Base-by-base conservation (phyloP, 2,797 vertebrate species). In the Crax fasciolata region DNA sequence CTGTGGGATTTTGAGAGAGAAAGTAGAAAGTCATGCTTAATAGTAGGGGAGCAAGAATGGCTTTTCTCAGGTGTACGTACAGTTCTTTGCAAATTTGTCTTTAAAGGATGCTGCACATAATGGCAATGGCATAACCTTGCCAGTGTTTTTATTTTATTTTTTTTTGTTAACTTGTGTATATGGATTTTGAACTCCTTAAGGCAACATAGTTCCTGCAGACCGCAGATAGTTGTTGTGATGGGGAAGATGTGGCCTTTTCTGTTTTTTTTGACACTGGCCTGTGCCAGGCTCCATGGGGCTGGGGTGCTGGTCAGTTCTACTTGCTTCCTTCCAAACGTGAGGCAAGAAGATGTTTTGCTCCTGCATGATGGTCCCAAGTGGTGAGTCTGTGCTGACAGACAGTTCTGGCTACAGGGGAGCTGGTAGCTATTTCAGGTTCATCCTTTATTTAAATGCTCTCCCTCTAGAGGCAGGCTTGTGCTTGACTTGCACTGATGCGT, bases 381-480 rank as follows among this genome's bases (percentile, higher is more conserved):
- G 79, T 38, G 61, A 79, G 86, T 89, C 84, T n/a, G 3, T 72
- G 41, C 43, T 88, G 89, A 71, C 59, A 83, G 84, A 44, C 54
- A 65, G 30, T 46, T 46, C 51, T 90, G 74, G 82, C 74, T 80
- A 23, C 43, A 59, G 57, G 76, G 70, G 85, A 71, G 35, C 89
- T 79, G 66, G 63, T 68, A 85, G 80, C 49, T 91, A 43, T 88
- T 89, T 82, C 65, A 79, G 27, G 38, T 87, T 91, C 59, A 70
- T 96, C 90, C 85, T 86, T 94, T 92, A 93, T 94, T 95, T 90
- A 95, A 93, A 93, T 78, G 11, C 15, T 78, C 24, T 85, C 54
- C 25, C 67, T 92, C 76, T 20, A 79, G 71, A 44, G 75, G 48
- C 62, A 81, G 0, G 8, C n/a, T 76, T 66, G 77, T 81, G 55